phyloP scores from a whole-genome alignment of 2,797 vertebrate species.

The Gallinago solitaria region DNA sequence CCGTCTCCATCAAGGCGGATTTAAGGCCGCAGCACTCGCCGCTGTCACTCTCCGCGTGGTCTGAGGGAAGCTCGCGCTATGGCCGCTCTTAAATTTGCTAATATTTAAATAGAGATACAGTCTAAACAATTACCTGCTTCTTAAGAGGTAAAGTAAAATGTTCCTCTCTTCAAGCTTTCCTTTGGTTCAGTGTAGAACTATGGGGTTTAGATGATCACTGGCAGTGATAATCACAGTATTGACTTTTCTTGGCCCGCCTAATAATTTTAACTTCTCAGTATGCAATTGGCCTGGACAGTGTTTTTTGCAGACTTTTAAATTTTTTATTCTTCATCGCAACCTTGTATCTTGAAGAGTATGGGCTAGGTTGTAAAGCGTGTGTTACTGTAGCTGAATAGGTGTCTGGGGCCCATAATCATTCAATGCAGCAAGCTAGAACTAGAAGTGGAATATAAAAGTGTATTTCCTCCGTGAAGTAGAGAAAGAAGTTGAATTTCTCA shows the following conservation, averaged over 20 bases:
- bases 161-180: neutral
- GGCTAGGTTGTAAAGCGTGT: neutral
- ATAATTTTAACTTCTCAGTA: neutral
- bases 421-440: neutral
- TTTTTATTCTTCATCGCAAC: neutral
- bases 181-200: neutral
- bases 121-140: neutral
- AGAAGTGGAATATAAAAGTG: neutral
- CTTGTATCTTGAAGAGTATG: neutral
- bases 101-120: neutral
- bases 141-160: neutral
- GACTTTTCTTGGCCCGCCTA: neutral
- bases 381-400: neutral
- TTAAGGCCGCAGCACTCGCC: too few relatives aligned
- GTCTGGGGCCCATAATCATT: neutral
- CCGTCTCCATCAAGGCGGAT: too few relatives aligned
- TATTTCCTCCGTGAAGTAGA: neutral
- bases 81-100: too few relatives aligned
- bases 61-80: too few relatives aligned
- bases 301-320: neutral
- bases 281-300: neutral
- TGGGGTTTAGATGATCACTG: neutral
- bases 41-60: too few relatives aligned
- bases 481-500: neutral
- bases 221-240: neutral